phyloP scores from a whole-genome alignment of 2,113 vertebrate genomes.

The Taurulus bubalis region DNA sequence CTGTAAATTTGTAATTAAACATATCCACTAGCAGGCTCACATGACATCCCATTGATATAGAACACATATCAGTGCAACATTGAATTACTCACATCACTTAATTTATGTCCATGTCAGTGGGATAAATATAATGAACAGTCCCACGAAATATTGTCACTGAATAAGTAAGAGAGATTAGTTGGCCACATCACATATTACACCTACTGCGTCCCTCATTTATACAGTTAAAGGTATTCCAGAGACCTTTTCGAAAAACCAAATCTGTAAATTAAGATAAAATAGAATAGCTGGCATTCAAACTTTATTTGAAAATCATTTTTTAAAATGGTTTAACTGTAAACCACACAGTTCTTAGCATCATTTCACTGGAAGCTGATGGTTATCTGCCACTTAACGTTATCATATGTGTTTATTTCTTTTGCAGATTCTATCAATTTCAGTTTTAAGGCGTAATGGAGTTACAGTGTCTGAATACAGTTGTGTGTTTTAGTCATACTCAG shows the following conservation, averaged over 20 bases:
- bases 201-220: slow-evolving; percentile 11
- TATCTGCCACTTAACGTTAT: slow-evolving; percentile 65
- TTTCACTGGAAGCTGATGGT: slow-evolving; percentile 67
- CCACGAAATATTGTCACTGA: neutral
- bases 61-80: neutral
- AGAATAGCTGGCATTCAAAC: neutral
- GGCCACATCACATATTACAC: slow-evolving; percentile 13
- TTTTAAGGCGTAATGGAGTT: slow-evolving; percentile 40
- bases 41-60: neutral
- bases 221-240: neutral
- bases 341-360: slow-evolving; percentile 12
- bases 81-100: slow-evolving; percentile 1
- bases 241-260: slow-evolving; percentile 3
- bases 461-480: slow-evolving; percentile 60
- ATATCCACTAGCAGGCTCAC: neutral
- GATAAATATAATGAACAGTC: neutral
- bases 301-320: slow-evolving; percentile 11
- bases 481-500: slow-evolving; percentile 47
- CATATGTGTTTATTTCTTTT: slow-evolving; percentile 71
- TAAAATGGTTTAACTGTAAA: neutral
- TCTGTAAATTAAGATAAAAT: slow-evolving; percentile 18
- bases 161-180: neutral
- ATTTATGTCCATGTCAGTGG: slow-evolving; percentile 3
- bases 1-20: neutral
- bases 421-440: slow-evolving; percentile 68